Conservation (phyloP, 2,888 invertebrate genomes). For the Hymenopus coronatus region DNA sequence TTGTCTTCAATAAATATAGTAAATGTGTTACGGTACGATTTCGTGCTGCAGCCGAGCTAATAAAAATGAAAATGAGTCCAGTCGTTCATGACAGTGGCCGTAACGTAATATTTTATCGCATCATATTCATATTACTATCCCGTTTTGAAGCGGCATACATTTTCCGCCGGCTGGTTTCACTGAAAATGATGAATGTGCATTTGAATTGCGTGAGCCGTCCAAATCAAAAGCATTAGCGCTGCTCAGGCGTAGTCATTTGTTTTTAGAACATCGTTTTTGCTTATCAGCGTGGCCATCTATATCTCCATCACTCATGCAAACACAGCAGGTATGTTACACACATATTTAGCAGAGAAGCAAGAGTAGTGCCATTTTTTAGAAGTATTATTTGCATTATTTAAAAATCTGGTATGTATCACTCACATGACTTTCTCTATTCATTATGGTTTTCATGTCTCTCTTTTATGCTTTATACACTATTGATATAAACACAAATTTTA, state of each 20-base stretch:
- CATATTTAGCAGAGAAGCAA: too few species aligned
- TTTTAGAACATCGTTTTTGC: background rate
- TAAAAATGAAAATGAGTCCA: background rate
- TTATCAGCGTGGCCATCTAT: background rate
- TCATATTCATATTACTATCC: background rate
- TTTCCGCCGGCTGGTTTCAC: background rate
- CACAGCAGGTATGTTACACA: background rate
- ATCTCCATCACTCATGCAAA: background rate
- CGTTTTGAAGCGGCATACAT: background rate
- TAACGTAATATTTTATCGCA: background rate
- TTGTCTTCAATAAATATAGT: background rate
- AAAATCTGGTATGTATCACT: too few species aligned
- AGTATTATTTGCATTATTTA: too few species aligned
- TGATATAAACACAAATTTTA: too few species aligned
- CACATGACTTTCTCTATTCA: too few species aligned
- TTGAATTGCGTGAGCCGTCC: background rate
- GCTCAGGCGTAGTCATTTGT: background rate
- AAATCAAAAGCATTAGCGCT: background rate
- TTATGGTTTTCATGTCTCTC: too few species aligned
- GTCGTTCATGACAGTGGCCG: background rate
- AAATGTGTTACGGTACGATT: background rate
- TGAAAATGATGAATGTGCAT: background rate
- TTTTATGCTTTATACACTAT: too few species aligned
- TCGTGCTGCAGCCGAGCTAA: background rate
- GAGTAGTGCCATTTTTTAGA: too few species aligned